These are phyloP conservation scores for Phasianus colchicus DNA, from an alignment of 2,113 vertebrate genomes.

Conservation along the genomic window DNA sequence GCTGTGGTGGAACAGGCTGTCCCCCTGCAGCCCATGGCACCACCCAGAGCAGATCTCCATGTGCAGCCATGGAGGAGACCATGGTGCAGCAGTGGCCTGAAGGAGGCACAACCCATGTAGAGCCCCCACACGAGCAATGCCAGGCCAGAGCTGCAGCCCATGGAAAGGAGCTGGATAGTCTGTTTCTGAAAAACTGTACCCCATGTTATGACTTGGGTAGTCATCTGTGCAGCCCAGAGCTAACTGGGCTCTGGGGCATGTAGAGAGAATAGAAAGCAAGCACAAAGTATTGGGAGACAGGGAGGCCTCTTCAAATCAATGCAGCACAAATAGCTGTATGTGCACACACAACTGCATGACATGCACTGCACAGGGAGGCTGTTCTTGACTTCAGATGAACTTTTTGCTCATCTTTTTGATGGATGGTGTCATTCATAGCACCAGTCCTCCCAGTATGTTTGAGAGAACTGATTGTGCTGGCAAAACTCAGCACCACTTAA, in stretches of 20 bases:
- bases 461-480: background rate
- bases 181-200: background rate
- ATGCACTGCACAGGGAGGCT: background rate
- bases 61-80: fast-evolving
- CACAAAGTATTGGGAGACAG: background rate
- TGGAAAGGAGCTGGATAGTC: background rate
- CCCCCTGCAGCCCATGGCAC: fast-evolving
- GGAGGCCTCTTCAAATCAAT: background rate
- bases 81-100: fast-evolving
- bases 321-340: no score
- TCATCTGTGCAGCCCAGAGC: background rate
- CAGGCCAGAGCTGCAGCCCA: background rate
- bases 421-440: background rate
- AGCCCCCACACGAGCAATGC: background rate
- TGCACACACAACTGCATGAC: no score
- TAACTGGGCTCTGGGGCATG: background rate
- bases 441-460: background rate
- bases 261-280: background rate
- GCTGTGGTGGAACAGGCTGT: fast-evolving
- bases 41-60: fast-evolving
- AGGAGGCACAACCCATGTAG: background rate
- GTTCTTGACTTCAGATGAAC: background rate
- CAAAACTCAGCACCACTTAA: background rate
- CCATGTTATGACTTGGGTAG: background rate
- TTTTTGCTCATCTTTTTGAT: background rate